Base-by-base conservation (phyloP, 2,888 invertebrate genomes). In the Chorisops tibialis region DNA sequence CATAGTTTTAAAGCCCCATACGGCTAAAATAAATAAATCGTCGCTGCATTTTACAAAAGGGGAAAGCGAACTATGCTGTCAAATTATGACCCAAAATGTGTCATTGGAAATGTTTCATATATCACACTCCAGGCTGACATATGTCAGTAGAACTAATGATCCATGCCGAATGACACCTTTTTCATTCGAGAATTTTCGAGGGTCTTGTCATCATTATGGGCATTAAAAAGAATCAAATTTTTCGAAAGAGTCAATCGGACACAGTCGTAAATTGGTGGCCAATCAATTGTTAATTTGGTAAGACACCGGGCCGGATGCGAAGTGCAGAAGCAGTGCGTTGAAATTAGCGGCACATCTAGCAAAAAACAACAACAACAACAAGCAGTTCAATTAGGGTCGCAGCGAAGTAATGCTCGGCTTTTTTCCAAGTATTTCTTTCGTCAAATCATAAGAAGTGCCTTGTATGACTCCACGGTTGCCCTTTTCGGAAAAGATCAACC, bases 81-180 rank as follows among this genome's bases (percentile, higher is more conserved):
- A 50, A 50, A 30, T 50, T 50, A 50, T 50, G 49, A 50, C 49
- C 49, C 35, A 50, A 50, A 50, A 50, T 50, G 49, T 35, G 35
- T 50, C 18, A 30, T 30, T 50, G 49, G 16, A 50, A 50, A 35
- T 50, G 35, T 50, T 50, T 35, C 49, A 50, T 50, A 50, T 50
- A 50, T 50, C 35, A 50, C 49, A 50, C 49, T 50, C 12, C 49
- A 35, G 49, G 35, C 49, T 50, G 49, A 50, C 49, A 50, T 50
- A 24, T 50, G 49, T 50, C 49, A 50, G 30, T 16, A 50, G 49
- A 18, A 50, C 49, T 50, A 50, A 50, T 50, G 49, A 50, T 30
- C 16, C 49, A 35, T 50, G 30, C 30, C 49, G 49, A 50, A 50
- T 50, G 49, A 50, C 49, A 50, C 49, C 49, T 50, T 50, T 50